Base-by-base conservation (phyloP, 2,888 invertebrate species). In the Ophion obscuratus region DNA sequence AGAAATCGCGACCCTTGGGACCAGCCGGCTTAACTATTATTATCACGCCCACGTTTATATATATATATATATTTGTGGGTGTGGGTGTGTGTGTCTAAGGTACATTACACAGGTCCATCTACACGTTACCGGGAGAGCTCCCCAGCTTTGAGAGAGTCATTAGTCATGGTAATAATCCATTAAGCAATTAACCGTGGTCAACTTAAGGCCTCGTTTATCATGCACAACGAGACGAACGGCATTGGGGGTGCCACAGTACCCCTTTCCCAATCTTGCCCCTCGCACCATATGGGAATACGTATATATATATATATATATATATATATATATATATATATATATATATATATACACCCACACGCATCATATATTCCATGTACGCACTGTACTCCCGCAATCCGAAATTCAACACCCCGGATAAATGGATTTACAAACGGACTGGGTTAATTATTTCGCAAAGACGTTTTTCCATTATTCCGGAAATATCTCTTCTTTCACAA, bases 81-180 rank as follows among this genome's bases (percentile, higher is more conserved):
- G 17, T 53, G 53, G 57, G 24, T 61, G 73, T 59, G 78, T 73
- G 61, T 64, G n/a, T 11, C 14, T 47, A 17, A 47, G 24, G 66
- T 57, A 66, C 36, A 73, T 80, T 73, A 80, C 31, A 11, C 66
- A 74, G 66, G 66, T 76, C 62, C 24, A 47, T 68, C 70, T 36
- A n/a, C 61, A 62, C 53, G 62, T 62, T 57, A 73, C 10, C 61
- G 71, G 40, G 67, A 64, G 70, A 75, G 59, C 64, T 47, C 24
- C 20, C 40, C 24, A 81, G 83, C 76, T 88, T 87, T 81, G 81
- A 64, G 70, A 61, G 73, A 78, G 70, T 86, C 86, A 88, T 88
- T 88, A 86, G 86, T 88, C 87, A 88, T 79, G 67, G 83, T 87
- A 87, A 88, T 88, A 88, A 88, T 88, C 87, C 85, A 81, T 86